Conservation (phyloP, 2,113 vertebrate genomes). For the Neofelis nebulosa region DNA sequence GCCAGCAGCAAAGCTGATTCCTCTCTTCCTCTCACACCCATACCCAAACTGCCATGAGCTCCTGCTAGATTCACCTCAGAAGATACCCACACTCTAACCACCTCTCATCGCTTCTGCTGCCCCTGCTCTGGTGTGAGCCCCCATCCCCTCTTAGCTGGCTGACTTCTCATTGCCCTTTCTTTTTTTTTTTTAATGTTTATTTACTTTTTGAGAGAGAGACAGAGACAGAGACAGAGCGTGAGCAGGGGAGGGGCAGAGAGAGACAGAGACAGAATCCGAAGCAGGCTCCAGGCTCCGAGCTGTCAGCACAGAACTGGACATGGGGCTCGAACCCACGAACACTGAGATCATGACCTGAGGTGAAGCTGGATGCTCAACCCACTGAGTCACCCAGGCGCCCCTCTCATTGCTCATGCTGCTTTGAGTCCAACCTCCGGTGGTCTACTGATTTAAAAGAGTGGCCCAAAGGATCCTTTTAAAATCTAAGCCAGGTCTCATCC, state of each 20-base stretch:
- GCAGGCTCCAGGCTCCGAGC: too few species aligned
- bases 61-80: background rate
- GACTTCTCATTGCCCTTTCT: background rate
- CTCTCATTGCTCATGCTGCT: background rate
- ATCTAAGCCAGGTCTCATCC: background rate
- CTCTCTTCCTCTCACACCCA: background rate
- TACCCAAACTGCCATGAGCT: background rate
- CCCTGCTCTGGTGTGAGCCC: background rate
- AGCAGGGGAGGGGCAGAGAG: too few species aligned
- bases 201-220: too few species aligned
- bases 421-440: background rate
- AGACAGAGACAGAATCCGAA: too few species aligned
- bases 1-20: background rate
- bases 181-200: too few species aligned
- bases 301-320: too few species aligned
- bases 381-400: too few species aligned
- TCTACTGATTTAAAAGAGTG: background rate
- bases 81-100: background rate
- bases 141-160: background rate
- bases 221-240: too few species aligned
- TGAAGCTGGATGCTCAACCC: too few species aligned
- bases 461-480: background rate
- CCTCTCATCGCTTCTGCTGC: background rate
- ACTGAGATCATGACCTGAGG: too few species aligned
- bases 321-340: too few species aligned